Evolutionary conservation across 1,140 invertebrate genomes (phyloP), one percentile per base, ranked within the genome.

Genomic region (Bombus ignitus): DNA sequence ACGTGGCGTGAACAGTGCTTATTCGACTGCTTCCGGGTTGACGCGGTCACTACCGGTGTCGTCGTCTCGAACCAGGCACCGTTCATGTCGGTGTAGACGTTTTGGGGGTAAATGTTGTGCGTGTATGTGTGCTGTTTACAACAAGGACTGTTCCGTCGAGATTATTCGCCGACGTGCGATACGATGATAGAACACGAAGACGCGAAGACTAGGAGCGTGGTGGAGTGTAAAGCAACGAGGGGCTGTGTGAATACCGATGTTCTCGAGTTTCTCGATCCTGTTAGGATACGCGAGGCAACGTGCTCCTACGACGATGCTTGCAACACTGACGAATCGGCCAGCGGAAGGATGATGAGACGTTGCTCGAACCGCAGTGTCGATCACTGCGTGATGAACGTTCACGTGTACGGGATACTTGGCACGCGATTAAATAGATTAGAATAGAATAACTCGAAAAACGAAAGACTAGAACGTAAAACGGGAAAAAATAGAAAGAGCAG

Each of bases 61-160:
- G 28, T 47, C 70, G 79, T 68, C 77, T 76, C 65, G 32, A n/a
- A 15, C 25, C 59, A n/a, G n/a, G 12, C 39, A 35, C 35, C 66
- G 32, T 68, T 68, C 65, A 6, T 32, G 0, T 68, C 18, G 9
- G 9, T 68, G 44, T 59, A 62, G 37, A 81, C n/a, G n/a, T 22
- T 39, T 65, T 59, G 73, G 74, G 35, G 22, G 83, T 87, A 81
- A 70, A 82, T 89, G 79, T 89, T 66, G 87, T 86, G 88, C 88
- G 84, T 66, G 75, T 76, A 75, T 73, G 73, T 77, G 87, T 87
- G 76, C 84, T 89, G 87, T 89, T 89, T 89, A 89, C 88, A 85
- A 88, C 80, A 42, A 22, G 25, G 37, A 75, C 66, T 53, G 73
- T 57, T 72, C 72, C 70, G 65, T 22, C 65, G n/a, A 65, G 57